Conservation (phyloP, 2,888 invertebrate species). For the Magallana nippona region DNA sequence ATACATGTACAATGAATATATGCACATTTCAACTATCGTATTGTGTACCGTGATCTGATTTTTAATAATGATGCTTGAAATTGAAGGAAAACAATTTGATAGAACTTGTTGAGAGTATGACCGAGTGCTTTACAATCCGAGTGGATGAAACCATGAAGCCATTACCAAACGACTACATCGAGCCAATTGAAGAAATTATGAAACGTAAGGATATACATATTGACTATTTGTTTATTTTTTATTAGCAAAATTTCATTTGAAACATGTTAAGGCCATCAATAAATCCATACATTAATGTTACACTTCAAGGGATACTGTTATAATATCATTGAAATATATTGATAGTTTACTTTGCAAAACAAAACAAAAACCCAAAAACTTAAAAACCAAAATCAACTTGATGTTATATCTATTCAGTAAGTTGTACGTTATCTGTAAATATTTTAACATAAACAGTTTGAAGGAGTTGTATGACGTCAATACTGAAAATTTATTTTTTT, state of each 20-base stretch:
- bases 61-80: neutral
- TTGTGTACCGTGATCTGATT: neutral
- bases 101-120: neutral
- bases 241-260: neutral
- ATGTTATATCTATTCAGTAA: no score
- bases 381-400: no score
- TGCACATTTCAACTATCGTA: neutral
- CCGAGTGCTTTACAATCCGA: neutral
- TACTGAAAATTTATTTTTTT: no score
- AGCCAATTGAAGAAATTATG: neutral
- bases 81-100: neutral
- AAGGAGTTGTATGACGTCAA: no score
- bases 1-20: neutral
- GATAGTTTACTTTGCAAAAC: no score
- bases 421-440: no score
- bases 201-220: neutral
- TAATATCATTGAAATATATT: no score
- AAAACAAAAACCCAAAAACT: no score
- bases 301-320: no score
- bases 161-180: neutral
- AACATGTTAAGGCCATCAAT: no score
- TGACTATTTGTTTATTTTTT: neutral
- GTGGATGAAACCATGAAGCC: neutral
- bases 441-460: no score
- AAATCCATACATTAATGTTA: no score